These are phyloP conservation scores for Dinocampus coccinellae DNA, from an alignment of 2,888 invertebrate species.

Conservation along the genomic window DNA sequence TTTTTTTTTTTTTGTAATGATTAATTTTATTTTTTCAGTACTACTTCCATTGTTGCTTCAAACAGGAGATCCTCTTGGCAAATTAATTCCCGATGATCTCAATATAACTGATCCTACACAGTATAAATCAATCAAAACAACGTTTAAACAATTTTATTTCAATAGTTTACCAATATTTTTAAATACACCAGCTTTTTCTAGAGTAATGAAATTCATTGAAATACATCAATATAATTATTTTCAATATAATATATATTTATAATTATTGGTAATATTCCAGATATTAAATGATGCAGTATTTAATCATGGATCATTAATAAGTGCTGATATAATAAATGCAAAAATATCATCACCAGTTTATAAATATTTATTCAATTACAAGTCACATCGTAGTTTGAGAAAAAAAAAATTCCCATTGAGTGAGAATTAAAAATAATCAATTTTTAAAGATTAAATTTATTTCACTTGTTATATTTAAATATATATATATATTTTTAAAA, in stretches of 20 bases:
- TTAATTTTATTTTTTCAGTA: constrained; percentile 40
- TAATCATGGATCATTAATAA: constrained; percentile 47
- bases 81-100: constrained; percentile 57
- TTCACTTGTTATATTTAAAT: background rate
- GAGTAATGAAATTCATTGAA: constrained; percentile 42
- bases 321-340: constrained; percentile 53
- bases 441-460: background rate
- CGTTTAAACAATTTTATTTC: constrained; percentile 58
- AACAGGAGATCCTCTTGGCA: constrained; percentile 57
- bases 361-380: constrained; percentile 57
- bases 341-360: constrained; percentile 57
- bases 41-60: constrained; percentile 49
- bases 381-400: constrained; percentile 54
- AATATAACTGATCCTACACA: constrained; percentile 56
- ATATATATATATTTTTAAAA: background rate
- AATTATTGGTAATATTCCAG: background rate
- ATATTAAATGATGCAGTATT: constrained; percentile 49
- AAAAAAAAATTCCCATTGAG: constrained; percentile 51
- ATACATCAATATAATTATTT: too few relatives aligned
- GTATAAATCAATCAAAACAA: constrained; percentile 48
- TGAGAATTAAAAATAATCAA: constrained; percentile 45
- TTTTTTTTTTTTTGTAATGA: background rate
- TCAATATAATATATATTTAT: too few relatives aligned
- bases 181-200: constrained; percentile 53
- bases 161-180: constrained; percentile 53